phyloP scores from a whole-genome alignment of 2,113 vertebrate genomes.

The Verasper variegatus region DNA sequence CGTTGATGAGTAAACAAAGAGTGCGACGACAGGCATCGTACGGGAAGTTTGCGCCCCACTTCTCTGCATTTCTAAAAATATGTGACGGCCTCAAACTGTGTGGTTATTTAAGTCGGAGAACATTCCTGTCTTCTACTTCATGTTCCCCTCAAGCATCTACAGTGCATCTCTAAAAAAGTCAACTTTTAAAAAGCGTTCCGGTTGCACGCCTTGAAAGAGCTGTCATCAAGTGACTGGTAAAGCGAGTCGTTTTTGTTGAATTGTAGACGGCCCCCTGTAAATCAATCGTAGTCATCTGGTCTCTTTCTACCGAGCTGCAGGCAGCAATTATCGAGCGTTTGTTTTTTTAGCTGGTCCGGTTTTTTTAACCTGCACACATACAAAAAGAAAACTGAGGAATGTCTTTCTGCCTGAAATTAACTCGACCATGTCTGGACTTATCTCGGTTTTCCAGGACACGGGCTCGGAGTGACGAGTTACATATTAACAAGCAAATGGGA shows the following conservation, averaged over 20 bases:
- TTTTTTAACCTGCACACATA: not conserved
- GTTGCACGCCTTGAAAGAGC: constrained; percentile 5
- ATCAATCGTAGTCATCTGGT: constrained; percentile 35
- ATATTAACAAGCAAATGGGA: constrained; percentile 60
- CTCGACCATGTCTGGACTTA: constrained; percentile 64
- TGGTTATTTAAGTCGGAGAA: constrained; percentile 13
- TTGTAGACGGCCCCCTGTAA: constrained; percentile 31
- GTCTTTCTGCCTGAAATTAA: constrained; percentile 58
- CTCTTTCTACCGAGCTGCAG: constrained; percentile 4
- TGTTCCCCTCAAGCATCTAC: constrained; percentile 5
- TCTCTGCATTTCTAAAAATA: constrained; percentile 15
- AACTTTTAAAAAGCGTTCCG: constrained; percentile 46
- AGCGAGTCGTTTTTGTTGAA: constrained; percentile 20
- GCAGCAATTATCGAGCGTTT: not conserved
- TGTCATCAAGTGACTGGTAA: constrained; percentile 16
- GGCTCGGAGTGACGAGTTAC: constrained; percentile 62
- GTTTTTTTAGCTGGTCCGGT: not conserved
- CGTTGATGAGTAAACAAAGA: constrained; percentile 24
- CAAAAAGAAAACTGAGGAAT: constrained; percentile 48
- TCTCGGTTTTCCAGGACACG: constrained; percentile 60
- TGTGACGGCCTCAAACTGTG: constrained; percentile 10
- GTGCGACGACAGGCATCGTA: not conserved
- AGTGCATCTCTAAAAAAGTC: constrained; percentile 13
- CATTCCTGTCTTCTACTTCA: not conserved
- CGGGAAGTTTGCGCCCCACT: not conserved